Conservation (phyloP, 2,113 vertebrate genomes). For the Conger conger region DNA sequence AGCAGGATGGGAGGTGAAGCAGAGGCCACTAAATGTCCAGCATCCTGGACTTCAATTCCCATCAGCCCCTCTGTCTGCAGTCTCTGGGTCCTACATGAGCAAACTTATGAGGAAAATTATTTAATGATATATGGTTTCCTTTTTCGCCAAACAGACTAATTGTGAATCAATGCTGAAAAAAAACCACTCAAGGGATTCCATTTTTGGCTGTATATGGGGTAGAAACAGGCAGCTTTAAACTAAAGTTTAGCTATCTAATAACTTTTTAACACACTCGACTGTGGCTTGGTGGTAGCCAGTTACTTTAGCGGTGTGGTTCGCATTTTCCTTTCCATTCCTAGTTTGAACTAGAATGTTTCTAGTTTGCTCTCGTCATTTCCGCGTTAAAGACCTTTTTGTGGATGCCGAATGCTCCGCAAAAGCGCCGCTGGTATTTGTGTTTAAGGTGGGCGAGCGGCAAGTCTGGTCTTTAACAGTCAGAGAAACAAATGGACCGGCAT, state of each 20-base stretch:
- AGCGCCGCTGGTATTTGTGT: constrained; percentile 26
- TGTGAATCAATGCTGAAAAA: background rate
- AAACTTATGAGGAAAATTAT: background rate
- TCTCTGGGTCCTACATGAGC: background rate
- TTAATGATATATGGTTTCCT: no score
- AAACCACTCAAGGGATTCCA: background rate
- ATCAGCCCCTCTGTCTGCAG: constrained; percentile 6
- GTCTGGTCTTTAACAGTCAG: constrained; percentile 45
- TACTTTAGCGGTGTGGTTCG: constrained; percentile 14
- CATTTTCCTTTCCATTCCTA: constrained; percentile 31
- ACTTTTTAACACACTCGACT: background rate
- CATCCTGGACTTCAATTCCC: background rate
- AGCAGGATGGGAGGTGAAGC: background rate
- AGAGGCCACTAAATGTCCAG: no score
- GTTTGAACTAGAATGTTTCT: constrained; percentile 39
- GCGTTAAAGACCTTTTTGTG: constrained; percentile 56
- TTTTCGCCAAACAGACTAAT: background rate
- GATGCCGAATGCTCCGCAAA: constrained; percentile 23
- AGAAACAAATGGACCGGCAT: constrained; percentile 43
- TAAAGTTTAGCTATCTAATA: background rate
- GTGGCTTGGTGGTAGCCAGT: background rate
- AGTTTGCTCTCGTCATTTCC: constrained; percentile 50
- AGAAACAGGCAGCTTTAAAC: background rate
- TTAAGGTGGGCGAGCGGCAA: background rate
- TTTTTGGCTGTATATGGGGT: no score